phyloP scores from a whole-genome alignment of 2,888 invertebrate species.

The Clanis bilineata region DNA sequence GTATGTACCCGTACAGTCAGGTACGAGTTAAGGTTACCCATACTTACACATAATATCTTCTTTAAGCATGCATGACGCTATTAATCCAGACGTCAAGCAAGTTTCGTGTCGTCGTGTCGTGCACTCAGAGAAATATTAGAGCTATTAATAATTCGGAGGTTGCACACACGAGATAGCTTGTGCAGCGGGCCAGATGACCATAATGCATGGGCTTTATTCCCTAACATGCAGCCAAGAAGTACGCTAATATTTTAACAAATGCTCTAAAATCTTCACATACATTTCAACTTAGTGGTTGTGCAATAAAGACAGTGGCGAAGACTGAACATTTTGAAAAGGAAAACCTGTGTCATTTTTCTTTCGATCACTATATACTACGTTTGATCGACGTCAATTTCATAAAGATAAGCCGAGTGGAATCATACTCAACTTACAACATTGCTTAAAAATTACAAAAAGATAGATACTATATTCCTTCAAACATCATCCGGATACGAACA shows the following conservation, averaged over 20 bases:
- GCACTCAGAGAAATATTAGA: slow-evolving; percentile 67
- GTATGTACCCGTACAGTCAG: neutral
- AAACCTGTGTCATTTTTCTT: too few relatives aligned
- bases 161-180: slow-evolving; percentile 67
- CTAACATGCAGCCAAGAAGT: neutral
- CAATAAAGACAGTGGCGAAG: too few relatives aligned
- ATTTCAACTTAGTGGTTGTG: neutral
- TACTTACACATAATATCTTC: slow-evolving; percentile 27
- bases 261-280: neutral
- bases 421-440: too few relatives aligned
- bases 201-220: slow-evolving; percentile 47
- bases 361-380: too few relatives aligned
- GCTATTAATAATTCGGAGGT: slow-evolving; percentile 72
- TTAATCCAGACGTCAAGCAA: slow-evolving; percentile 63
- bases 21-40: slow-evolving; percentile 7
- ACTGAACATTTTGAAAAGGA: neutral
- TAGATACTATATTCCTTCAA: too few relatives aligned
- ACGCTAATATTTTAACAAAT: neutral
- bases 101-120: slow-evolving; percentile 63
- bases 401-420: too few relatives aligned
- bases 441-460: too few relatives aligned
- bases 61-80: slow-evolving; percentile 51
- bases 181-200: slow-evolving; percentile 57
- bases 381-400: too few relatives aligned
- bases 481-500: slow-evolving; percentile 3